phyloP scores from a whole-genome alignment of 2,888 invertebrate genomes.

The Spodoptera exigua region DNA sequence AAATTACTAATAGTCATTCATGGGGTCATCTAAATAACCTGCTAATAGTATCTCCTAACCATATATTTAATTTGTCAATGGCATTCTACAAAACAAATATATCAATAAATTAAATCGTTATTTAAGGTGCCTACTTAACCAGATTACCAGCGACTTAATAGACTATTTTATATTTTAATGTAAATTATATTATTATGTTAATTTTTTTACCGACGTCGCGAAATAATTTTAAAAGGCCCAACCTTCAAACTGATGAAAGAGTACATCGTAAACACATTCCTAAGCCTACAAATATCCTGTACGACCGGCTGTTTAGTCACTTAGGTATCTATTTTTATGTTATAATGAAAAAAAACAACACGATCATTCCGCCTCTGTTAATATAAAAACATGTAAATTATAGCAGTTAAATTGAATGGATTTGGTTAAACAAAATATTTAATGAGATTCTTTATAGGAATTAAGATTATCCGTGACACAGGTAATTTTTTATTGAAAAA shows the following conservation, averaged over 20 bases:
- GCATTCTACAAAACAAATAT: slow-evolving; percentile 1
- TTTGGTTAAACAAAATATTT: slow-evolving; percentile 1
- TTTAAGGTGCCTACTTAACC: not conserved
- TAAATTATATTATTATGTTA: slow-evolving; percentile 4
- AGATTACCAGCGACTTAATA: slow-evolving; percentile 1
- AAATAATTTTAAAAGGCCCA: not conserved
- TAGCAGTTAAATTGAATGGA: slow-evolving; percentile 17
- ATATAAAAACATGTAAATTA: slow-evolving; percentile 25
- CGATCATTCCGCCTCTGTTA: slow-evolving; percentile 10
- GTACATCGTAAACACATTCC: slow-evolving; percentile 14
- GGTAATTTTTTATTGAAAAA: not conserved
- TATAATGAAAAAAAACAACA: slow-evolving; percentile 6
- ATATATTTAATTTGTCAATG: not conserved
- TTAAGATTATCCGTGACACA: slow-evolving; percentile 8
- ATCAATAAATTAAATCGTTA: not conserved
- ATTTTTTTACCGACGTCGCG: not conserved
- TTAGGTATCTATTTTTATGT: slow-evolving; percentile 7
- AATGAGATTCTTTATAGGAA: slow-evolving; percentile 1
- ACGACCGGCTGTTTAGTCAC: slow-evolving; percentile 3
- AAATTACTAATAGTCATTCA: too few species aligned
- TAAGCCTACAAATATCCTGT: not conserved
- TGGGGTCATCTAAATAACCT: too few species aligned
- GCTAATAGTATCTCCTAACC: too few species aligned
- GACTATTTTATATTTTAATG: slow-evolving; percentile 10
- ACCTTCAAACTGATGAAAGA: slow-evolving; percentile 1